Evolutionary conservation across 1,140 invertebrate species (phyloP).

Genomic region (Tetragnatha versicolor): DNA sequence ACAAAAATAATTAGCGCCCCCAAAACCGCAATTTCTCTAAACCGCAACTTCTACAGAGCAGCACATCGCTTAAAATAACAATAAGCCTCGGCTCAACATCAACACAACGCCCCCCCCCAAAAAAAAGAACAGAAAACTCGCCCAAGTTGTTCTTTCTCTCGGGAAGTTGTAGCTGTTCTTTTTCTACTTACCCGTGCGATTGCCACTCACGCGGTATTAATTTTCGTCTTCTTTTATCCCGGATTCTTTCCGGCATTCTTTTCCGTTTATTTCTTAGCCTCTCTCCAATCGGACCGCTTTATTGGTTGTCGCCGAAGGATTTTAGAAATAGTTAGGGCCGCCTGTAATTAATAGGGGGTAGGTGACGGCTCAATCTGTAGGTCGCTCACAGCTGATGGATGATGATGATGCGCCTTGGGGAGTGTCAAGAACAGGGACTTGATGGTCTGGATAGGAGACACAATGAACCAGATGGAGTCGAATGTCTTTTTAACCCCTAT

Average conservation of each 20-base stretch:
- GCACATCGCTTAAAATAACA: conserved; percentile 28
- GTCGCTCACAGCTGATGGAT: too few species aligned
- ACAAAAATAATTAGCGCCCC: too few species aligned
- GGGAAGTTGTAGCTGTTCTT: conserved; percentile 47
- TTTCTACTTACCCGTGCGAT: conserved; percentile 28
- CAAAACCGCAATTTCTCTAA: not conserved
- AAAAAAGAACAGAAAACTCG: not conserved
- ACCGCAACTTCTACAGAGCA: conserved; percentile 9
- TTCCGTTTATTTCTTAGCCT: conserved; percentile 19
- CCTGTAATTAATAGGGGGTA: too few species aligned
- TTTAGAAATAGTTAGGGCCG: conserved; percentile 31
- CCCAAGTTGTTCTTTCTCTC: conserved; percentile 43
- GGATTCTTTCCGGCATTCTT: conserved; percentile 16
- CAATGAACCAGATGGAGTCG: too few species aligned
- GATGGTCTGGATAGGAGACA: too few species aligned
- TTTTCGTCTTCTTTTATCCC: conserved; percentile 44
- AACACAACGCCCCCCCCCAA: too few species aligned
- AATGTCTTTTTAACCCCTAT: too few species aligned
- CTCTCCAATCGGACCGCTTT: conserved; percentile 30
- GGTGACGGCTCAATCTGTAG: too few species aligned
- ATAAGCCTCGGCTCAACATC: conserved; percentile 4
- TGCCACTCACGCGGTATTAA: conserved; percentile 47
- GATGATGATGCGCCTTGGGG: too few species aligned
- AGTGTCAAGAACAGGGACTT: too few species aligned
- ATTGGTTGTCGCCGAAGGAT: conserved; percentile 29